Percentiles rank a stretch among this genome's conserved stretches.
These are phyloP conservation scores for Dendrocopos noguchii DNA, from an alignment of 2,113 vertebrate genomes.

Conservation along the genomic window DNA sequence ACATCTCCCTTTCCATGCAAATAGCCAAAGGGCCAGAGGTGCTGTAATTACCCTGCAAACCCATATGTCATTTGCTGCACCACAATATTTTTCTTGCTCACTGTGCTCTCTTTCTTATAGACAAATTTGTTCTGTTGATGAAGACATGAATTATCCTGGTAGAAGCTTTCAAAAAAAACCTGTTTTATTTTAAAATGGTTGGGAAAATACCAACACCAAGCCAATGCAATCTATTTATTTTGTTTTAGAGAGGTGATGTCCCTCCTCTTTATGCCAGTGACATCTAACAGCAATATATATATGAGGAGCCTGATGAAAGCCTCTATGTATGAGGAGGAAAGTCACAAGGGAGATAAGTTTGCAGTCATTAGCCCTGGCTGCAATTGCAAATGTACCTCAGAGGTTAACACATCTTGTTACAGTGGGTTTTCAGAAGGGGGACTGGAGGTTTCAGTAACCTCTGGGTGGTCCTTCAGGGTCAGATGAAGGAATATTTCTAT, in stretches of 20 bases:
- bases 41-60: slow-evolving; percentile 42
- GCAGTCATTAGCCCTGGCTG: background rate
- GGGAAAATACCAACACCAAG: slow-evolving; percentile 43
- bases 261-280: slow-evolving; percentile 20
- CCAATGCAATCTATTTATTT: slow-evolving; percentile 13
- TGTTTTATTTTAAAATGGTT: slow-evolving; percentile 54
- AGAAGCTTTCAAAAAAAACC: slow-evolving; percentile 54
- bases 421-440: slow-evolving; percentile 1
- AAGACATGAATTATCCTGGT: slow-evolving; percentile 57
- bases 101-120: slow-evolving; percentile 58
- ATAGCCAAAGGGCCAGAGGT: slow-evolving; percentile 16
- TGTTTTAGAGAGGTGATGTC: slow-evolving; percentile 28
- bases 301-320: slow-evolving; percentile 32
- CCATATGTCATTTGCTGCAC: slow-evolving; percentile 42
- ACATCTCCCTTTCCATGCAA: slow-evolving; percentile 19
- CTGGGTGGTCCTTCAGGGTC: slow-evolving; percentile 44
- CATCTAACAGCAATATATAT: slow-evolving; percentile 14
- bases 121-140: slow-evolving; percentile 65
- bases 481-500: slow-evolving; percentile 17
- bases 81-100: slow-evolving; percentile 70
- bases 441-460: background rate
- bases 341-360: slow-evolving; percentile 18
- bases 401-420: slow-evolving; percentile 35
- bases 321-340: slow-evolving; percentile 25
- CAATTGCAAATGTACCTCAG: background rate